phyloP scores from a whole-genome alignment of 2,113 vertebrate genomes.

The Jacana jacana region DNA sequence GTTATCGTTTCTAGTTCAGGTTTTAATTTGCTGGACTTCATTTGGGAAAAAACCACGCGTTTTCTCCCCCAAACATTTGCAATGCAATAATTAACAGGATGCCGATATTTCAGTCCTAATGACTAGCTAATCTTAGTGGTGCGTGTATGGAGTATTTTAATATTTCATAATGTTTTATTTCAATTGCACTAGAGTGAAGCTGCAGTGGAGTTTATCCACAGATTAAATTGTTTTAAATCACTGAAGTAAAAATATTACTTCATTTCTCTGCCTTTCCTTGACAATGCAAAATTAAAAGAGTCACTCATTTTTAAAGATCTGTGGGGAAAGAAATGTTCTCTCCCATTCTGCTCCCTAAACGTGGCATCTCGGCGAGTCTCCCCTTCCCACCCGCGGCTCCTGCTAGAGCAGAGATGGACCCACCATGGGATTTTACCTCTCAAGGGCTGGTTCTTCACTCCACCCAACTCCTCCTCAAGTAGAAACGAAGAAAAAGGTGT shows the following conservation, averaged over 20 bases:
- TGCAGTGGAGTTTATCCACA: not conserved
- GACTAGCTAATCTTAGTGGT: slow-evolving; percentile 52
- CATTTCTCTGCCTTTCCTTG: slow-evolving; percentile 55
- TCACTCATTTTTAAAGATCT: slow-evolving; percentile 70
- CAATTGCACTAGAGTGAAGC: slow-evolving; percentile 2
- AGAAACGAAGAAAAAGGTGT: rapidly evolving
- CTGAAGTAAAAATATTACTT: slow-evolving; percentile 67
- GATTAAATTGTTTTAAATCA: slow-evolving; percentile 67
- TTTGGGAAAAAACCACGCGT: not conserved
- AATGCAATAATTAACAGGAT: slow-evolving; percentile 50
- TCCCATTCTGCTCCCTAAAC: not conserved
- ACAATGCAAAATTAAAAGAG: slow-evolving; percentile 66
- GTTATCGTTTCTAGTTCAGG: slow-evolving; percentile 43
- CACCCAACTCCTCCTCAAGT: not conserved
- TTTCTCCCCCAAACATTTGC: slow-evolving; percentile 37
- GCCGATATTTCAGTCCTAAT: slow-evolving; percentile 49
- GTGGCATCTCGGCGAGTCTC: not conserved
- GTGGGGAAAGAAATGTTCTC: not conserved
- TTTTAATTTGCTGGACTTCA: slow-evolving; percentile 64
- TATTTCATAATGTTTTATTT: slow-evolving; percentile 61
- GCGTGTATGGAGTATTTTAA: slow-evolving; percentile 23
- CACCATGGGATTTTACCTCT: not conserved
- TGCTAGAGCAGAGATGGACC: not conserved
- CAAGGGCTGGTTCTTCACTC: not conserved
- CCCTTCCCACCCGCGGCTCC: not conserved